These are phyloP conservation scores for Triplophysa yarkandensis DNA, from an alignment of 2,797 vertebrate genomes.

Conservation along the genomic window DNA sequence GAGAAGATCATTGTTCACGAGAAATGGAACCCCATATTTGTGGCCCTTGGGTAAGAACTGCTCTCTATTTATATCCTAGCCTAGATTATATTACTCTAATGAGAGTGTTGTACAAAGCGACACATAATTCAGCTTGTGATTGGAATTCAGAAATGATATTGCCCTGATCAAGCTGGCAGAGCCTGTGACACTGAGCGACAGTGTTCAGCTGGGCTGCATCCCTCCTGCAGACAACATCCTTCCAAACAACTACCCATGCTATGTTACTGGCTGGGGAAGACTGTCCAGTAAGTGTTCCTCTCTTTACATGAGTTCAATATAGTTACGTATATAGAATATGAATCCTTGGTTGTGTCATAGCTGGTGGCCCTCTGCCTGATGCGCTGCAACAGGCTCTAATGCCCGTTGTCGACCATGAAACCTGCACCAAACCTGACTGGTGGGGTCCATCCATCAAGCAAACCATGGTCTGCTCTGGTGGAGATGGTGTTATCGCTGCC, in stretches of 20 bases:
- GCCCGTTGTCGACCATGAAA: constrained; percentile 82
- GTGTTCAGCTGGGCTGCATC: constrained; percentile 73
- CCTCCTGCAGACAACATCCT: constrained; percentile 71
- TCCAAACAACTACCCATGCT: constrained; percentile 76
- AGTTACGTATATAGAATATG: background rate
- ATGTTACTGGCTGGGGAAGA: constrained; percentile 81
- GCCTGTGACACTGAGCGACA: constrained; percentile 72
- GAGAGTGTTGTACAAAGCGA: too few species aligned
- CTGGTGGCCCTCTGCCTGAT: constrained; percentile 84
- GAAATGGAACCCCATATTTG: constrained; percentile 76
- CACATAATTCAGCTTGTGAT: background rate
- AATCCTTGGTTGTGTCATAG: constrained; percentile 69
- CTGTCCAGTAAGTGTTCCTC: constrained; percentile 69
- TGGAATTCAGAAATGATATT: constrained; percentile 72
- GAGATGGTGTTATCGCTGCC: constrained; percentile 78
- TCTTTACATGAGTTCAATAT: background rate
- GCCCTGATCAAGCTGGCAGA: constrained; percentile 81
- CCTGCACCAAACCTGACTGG: constrained; percentile 82
- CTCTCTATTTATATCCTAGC: background rate
- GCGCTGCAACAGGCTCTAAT: constrained; percentile 90
- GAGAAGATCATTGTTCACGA: constrained; percentile 78
- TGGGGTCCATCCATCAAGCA: constrained; percentile 75
- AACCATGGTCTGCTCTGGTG: constrained; percentile 79
- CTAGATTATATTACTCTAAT: too few species aligned
- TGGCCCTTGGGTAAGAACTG: constrained; percentile 72